A percentile compares a stretch with the other conserved stretches of the same genome.
Conservation (phyloP, 1,140 invertebrate species). For the Reticulitermes speratus region DNA sequence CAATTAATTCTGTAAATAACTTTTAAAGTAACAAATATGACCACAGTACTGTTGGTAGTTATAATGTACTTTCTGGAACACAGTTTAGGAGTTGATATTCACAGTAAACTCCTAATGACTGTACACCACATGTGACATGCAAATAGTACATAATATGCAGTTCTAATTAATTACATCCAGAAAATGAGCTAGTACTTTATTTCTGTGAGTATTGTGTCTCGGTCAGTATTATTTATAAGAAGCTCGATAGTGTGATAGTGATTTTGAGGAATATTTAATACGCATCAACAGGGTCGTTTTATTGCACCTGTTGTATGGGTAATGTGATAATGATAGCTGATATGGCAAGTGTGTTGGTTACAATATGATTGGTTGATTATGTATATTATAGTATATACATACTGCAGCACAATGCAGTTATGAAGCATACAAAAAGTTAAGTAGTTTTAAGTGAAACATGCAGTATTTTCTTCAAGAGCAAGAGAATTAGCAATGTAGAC, state of each 20-base stretch:
- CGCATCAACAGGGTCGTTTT: neutral
- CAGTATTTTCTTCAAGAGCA: slow-evolving; percentile 11
- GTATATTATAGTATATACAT: neutral
- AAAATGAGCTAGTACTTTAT: neutral
- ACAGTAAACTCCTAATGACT: neutral
- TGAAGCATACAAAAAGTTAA: neutral
- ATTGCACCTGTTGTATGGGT: neutral
- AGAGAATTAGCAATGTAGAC: neutral
- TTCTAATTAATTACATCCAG: neutral
- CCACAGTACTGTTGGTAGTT: neutral
- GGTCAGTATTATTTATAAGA: neutral
- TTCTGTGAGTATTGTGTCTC: neutral
- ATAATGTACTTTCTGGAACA: neutral
- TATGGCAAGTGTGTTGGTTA: neutral
- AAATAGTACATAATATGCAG: neutral
- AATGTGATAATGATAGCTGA: neutral
- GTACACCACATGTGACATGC: neutral
- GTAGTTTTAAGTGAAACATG: slow-evolving; percentile 6
- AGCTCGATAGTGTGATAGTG: neutral
- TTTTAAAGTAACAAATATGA: neutral
- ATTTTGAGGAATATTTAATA: slow-evolving; percentile 8
- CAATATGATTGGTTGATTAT: neutral
- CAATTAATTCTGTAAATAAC: neutral
- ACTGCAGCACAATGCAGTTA: neutral
- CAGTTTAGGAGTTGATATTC: neutral